phyloP scores from a whole-genome alignment of 2,888 invertebrate species.

The Mesorhabditis spiculigera region DNA sequence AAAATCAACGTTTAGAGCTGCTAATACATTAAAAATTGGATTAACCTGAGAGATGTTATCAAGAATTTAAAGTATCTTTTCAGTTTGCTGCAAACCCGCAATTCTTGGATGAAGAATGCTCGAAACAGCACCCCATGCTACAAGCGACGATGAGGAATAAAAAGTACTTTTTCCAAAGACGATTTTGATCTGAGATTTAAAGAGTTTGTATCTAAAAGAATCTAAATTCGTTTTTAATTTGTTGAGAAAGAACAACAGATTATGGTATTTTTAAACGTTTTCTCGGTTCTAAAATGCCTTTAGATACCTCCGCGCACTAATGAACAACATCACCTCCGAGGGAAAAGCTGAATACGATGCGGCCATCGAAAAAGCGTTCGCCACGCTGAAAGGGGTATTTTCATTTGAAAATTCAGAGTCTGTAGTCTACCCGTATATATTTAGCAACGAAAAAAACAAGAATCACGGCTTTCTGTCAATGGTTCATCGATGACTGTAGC shows the following conservation, averaged over 20 bases:
- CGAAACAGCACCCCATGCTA: conserved; percentile 68
- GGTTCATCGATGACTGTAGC: too few species aligned
- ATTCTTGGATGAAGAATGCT: conserved; percentile 68
- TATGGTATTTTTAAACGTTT: background rate
- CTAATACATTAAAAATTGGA: too few species aligned
- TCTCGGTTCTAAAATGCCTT: background rate
- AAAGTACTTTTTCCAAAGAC: too few species aligned
- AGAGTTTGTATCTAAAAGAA: too few species aligned
- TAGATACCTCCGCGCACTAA: conserved; percentile 35
- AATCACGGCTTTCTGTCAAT: too few species aligned
- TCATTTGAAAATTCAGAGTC: too few species aligned
- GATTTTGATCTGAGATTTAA: too few species aligned
- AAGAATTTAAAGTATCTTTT: conserved; percentile 15
- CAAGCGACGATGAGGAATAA: conserved; percentile 71
- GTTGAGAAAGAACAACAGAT: background rate
- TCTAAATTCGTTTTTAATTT: too few species aligned
- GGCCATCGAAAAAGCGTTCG: conserved; percentile 81
- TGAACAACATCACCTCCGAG: conserved; percentile 71
- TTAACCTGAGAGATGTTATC: too few species aligned
- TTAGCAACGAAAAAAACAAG: too few species aligned
- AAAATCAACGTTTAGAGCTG: too few species aligned
- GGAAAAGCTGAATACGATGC: conserved; percentile 80
- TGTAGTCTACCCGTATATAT: too few species aligned
- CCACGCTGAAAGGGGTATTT: conserved; percentile 61
- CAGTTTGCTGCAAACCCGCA: conserved; percentile 71